A percentile compares a stretch with the other conserved stretches of the same genome.
These are phyloP conservation scores for Ptiloglossa arizonensis DNA, from an alignment of 1,140 invertebrate species.

Conservation along the genomic window DNA sequence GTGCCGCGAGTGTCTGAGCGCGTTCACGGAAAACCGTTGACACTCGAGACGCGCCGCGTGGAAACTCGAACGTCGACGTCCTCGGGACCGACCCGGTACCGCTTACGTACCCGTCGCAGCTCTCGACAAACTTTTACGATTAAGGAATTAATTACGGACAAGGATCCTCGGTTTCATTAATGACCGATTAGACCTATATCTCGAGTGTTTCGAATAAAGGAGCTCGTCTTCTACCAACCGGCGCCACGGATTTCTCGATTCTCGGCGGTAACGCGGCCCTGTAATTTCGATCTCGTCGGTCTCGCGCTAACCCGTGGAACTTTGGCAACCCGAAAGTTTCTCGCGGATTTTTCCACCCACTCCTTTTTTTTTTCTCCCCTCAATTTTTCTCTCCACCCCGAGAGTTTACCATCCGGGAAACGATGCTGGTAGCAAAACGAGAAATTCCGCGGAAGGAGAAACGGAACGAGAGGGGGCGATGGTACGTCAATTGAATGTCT, in stretches of 20 bases:
- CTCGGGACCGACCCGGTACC: too few species aligned
- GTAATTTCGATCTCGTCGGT: conserved; percentile 42
- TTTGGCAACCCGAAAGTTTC: conserved; percentile 50
- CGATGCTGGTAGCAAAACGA: conserved; percentile 61
- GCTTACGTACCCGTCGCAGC: conserved; percentile 20
- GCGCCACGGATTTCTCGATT: conserved; percentile 47
- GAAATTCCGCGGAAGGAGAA: conserved; percentile 21
- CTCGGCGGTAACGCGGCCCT: conserved; percentile 21
- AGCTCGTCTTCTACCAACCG: conserved; percentile 16
- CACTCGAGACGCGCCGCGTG: conserved; percentile 42
- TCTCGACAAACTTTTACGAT: conserved; percentile 68
- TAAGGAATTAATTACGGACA: conserved; percentile 66
- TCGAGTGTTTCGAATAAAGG: conserved; percentile 54
- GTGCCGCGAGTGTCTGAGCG: conserved; percentile 11
- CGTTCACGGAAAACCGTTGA: conserved; percentile 46
- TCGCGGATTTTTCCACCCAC: neutral
- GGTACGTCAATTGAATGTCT: conserved; percentile 64
- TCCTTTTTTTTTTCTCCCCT: neutral
- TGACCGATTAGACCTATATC: conserved; percentile 59
- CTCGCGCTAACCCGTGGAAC: conserved; percentile 22
- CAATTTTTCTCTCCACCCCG: neutral
- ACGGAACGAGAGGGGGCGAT: neutral
- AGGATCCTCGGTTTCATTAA: conserved; percentile 39
- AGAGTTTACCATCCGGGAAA: conserved; percentile 56
- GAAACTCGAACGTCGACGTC: conserved; percentile 50